These are phyloP conservation scores for Eumaeus atala DNA, from an alignment of 1,140 invertebrate genomes.

Conservation along the genomic window DNA sequence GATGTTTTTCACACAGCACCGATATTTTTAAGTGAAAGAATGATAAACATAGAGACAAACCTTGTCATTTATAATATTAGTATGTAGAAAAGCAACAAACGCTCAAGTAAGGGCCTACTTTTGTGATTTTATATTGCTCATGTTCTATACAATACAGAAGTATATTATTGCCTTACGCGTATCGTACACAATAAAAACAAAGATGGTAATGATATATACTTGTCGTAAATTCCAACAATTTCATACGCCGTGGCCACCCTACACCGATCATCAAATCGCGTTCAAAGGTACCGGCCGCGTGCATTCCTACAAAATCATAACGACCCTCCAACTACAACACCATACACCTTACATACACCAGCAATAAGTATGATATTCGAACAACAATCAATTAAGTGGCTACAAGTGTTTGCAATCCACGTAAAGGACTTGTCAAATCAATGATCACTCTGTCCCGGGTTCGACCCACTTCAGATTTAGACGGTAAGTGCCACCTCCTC, in stretches of 20 bases:
- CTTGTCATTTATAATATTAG: too few relatives aligned
- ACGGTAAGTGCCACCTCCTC: background rate
- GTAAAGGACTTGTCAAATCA: conserved; percentile 28
- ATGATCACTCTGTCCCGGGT: conserved; percentile 26
- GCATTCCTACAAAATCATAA: conserved; percentile 19
- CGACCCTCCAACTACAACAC: background rate
- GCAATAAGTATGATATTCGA: background rate
- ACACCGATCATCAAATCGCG: conserved; percentile 18
- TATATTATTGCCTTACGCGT: too few relatives aligned
- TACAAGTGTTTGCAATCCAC: background rate
- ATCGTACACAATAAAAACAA: too few relatives aligned
- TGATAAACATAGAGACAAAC: too few relatives aligned
- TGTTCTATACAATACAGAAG: too few relatives aligned
- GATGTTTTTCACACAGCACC: too few relatives aligned
- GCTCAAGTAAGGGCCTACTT: too few relatives aligned
- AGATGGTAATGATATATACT: too few relatives aligned
- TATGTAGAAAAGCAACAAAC: too few relatives aligned
- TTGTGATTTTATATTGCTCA: too few relatives aligned
- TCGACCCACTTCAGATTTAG: conserved; percentile 18
- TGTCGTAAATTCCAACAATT: too few relatives aligned
- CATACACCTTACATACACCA: background rate
- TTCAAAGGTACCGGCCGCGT: conserved; percentile 24
- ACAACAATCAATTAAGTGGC: background rate
- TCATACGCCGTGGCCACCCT: background rate
- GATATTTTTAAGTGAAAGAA: too few relatives aligned